Percentiles rank a stretch among this genome's conserved stretches.
These are phyloP conservation scores for Pentalonia nigronervosa DNA, from an alignment of 1,140 invertebrate genomes.

Conservation along the genomic window DNA sequence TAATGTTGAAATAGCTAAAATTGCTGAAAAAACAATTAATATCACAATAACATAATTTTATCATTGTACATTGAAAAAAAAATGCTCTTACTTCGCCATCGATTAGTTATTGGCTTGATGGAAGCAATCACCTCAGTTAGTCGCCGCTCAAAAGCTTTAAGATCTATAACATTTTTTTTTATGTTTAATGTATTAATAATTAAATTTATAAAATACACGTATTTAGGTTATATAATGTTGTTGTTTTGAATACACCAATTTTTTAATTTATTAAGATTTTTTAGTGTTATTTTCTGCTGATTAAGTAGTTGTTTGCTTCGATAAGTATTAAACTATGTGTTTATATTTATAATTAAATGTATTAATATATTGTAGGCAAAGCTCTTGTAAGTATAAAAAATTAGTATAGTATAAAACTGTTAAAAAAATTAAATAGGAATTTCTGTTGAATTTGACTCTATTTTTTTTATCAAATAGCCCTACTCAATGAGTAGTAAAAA, in stretches of 20 bases:
- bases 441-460: background rate
- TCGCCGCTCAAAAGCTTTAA: slow-evolving; percentile 95
- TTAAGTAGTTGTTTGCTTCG: background rate
- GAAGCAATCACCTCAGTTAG: slow-evolving; percentile 96
- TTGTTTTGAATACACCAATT: background rate
- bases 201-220: background rate
- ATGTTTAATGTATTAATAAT: background rate
- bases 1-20: slow-evolving; percentile 82
- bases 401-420: background rate
- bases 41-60: background rate
- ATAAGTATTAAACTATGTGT: background rate
- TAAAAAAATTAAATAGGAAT: background rate
- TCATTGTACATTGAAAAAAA: background rate
- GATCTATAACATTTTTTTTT: slow-evolving; percentile 73
- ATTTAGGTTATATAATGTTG: background rate
- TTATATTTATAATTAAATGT: background rate
- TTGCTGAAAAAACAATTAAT: slow-evolving; percentile 71
- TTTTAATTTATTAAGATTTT: background rate
- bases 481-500: background rate
- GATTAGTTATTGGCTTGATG: slow-evolving; percentile 86
- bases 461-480: background rate
- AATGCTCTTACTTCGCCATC: slow-evolving; percentile 85
- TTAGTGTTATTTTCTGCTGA: background rate
- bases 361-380: background rate
- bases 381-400: background rate